Conservation (phyloP, 92 coral and sea anemone genomes). For the Muricea muricata region DNA sequence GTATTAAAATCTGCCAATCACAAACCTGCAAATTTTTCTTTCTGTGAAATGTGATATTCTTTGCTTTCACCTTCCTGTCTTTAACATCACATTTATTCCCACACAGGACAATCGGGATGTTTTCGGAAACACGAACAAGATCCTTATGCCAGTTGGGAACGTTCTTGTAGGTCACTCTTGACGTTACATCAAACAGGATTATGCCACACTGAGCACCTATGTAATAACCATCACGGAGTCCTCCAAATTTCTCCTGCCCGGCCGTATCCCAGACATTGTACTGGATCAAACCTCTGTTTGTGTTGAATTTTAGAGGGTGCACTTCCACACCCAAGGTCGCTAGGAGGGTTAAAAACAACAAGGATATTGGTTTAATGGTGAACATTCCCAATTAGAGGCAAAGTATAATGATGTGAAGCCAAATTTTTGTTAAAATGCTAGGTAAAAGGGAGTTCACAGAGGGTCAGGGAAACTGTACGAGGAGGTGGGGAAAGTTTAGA, state of each 20-base stretch:
- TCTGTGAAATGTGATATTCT: conserved; percentile 87
- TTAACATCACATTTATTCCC: conserved; percentile 94
- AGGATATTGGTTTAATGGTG: too few species aligned
- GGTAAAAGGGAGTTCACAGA: too few species aligned
- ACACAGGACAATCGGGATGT: conserved; percentile 85
- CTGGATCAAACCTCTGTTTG: conserved; percentile 82
- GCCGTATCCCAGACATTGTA: conserved; percentile 95
- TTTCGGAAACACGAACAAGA: conserved; percentile 83
- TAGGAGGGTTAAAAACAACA: conserved; percentile 1
- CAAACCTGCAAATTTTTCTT: conserved; percentile 89
- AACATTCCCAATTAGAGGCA: too few species aligned
- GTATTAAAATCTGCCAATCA: too few species aligned
- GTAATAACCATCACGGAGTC: conserved; percentile 91
- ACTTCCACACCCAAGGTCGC: conserved; percentile 97
- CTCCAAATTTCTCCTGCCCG: conserved; percentile 96
- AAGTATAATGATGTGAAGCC: too few species aligned
- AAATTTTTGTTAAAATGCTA: too few species aligned
- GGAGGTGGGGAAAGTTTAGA: too few species aligned
- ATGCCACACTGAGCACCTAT: conserved; percentile 92
- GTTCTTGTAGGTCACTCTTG: conserved; percentile 91
- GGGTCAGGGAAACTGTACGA: too few species aligned
- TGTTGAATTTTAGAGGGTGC: conserved; percentile 87
- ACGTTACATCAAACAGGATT: conserved; percentile 93
- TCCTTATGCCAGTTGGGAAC: conserved; percentile 93
- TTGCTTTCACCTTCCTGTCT: conserved; percentile 93